phyloP scores from a whole-genome alignment of 2,888 invertebrate genomes.

The Slavum lentiscoides region DNA sequence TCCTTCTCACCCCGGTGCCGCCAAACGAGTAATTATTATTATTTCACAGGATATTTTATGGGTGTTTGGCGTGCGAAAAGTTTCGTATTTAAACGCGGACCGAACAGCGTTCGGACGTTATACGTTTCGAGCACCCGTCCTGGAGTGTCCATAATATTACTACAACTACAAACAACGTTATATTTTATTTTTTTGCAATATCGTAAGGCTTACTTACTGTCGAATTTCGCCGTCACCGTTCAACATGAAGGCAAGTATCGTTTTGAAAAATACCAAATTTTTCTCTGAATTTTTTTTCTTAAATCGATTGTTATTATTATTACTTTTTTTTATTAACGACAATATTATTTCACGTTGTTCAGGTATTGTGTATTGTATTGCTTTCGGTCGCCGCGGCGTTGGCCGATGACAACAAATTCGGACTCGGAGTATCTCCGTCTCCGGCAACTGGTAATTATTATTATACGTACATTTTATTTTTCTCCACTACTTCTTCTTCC shows the following conservation, averaged over 20 bases:
- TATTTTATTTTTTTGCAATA: not conserved
- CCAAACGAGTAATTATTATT: not conserved
- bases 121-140: slow-evolving; percentile 4
- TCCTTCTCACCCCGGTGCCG: slow-evolving; percentile 21
- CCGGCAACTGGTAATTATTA: too few relatives aligned
- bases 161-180: not conserved
- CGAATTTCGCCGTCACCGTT: too few relatives aligned
- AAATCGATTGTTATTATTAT: not conserved
- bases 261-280: too few relatives aligned
- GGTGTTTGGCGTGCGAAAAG: not conserved
- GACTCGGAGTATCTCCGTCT: not conserved
- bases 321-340: not conserved
- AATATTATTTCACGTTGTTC: not conserved
- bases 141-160: not conserved
- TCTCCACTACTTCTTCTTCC: too few relatives aligned
- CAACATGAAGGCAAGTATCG: too few relatives aligned
- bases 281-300: too few relatives aligned
- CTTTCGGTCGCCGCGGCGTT: slow-evolving; percentile 33
- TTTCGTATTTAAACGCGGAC: slow-evolving; percentile 15
- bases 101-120: not conserved
- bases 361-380: slow-evolving; percentile 32
- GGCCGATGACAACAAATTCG: slow-evolving; percentile 16
- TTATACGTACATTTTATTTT: not conserved
- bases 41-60: not conserved
- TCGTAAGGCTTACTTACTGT: too few relatives aligned